Evolutionary conservation across 2,113 vertebrate species (phyloP).

Genomic region (Alligator mississippiensis): DNA sequence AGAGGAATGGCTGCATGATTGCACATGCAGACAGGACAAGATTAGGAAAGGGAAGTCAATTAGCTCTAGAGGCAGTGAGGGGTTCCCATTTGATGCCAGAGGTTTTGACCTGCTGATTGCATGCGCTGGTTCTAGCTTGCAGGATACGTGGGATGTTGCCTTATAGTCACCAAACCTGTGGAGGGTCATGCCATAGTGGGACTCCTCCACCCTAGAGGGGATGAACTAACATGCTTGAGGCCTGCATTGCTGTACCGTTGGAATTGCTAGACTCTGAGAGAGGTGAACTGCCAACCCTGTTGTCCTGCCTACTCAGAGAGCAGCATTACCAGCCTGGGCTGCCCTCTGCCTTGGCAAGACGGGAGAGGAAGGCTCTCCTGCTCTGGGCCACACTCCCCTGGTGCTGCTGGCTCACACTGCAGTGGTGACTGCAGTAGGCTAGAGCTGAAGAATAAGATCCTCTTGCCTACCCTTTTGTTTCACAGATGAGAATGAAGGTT

Average conservation of each 20-base stretch:
- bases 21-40: not conserved
- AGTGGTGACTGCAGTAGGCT: not conserved
- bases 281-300: not conserved
- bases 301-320: not conserved
- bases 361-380: not conserved
- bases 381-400: not conserved
- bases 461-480: not conserved
- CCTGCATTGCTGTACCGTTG: not conserved
- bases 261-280: not conserved
- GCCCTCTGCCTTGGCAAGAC: not conserved
- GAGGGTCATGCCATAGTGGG: no score
- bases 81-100: rapidly evolving
- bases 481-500: no score
- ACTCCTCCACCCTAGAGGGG: no score
- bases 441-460: not conserved
- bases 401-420: not conserved
- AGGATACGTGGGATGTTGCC: no score
- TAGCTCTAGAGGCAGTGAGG: not conserved
- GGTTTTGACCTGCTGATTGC: rapidly evolving
- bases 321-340: not conserved
- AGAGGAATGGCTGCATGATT: not conserved
- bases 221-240: no score
- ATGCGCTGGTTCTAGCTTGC: rapidly evolving
- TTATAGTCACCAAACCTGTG: no score
- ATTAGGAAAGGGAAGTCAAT: not conserved